Evolutionary conservation across 2,888 invertebrate genomes (phyloP).

Genomic region (Gymnosoma rotundatum): DNA sequence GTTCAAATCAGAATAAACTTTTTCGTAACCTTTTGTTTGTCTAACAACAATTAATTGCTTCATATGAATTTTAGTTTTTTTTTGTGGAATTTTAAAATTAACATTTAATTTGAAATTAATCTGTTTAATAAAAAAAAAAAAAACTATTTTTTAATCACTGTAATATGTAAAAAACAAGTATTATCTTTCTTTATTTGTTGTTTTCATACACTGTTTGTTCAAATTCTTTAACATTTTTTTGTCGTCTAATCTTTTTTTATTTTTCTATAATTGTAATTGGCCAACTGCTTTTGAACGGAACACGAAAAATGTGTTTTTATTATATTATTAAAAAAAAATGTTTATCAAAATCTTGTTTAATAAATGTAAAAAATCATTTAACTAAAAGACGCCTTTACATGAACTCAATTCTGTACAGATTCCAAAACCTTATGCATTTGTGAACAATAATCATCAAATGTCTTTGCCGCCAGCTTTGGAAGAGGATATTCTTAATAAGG

Average conservation of each 20-base stretch:
- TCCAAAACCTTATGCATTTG: constrained; percentile 45
- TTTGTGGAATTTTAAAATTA: too few species aligned
- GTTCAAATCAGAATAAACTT: constrained; percentile 2
- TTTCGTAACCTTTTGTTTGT: neutral
- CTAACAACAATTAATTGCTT: too few species aligned
- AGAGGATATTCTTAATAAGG: constrained; percentile 77
- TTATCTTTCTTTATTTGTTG: constrained; percentile 45
- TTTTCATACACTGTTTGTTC: constrained; percentile 18
- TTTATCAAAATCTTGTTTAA: constrained; percentile 29
- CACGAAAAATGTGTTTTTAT: neutral
- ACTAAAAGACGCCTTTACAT: constrained; percentile 65
- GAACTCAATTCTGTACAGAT: constrained; percentile 63
- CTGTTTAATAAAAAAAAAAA: neutral
- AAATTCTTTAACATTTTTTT: constrained; percentile 12
- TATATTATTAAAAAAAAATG: constrained; percentile 1
- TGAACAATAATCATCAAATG: constrained; percentile 72
- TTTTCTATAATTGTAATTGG: constrained; percentile 54
- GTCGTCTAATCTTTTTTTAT: constrained; percentile 1
- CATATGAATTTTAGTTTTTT: too few species aligned
- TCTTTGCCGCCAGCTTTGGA: constrained; percentile 75
- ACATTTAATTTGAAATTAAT: neutral
- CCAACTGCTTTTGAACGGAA: constrained; percentile 29
- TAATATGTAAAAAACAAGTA: neutral
- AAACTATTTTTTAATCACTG: neutral
- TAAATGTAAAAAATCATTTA: constrained; percentile 56